A percentile compares a stretch with the other conserved stretches of the same genome.
Evolutionary conservation across 2,888 invertebrate species (phyloP).

Genomic region (Zelleria hepariella): DNA sequence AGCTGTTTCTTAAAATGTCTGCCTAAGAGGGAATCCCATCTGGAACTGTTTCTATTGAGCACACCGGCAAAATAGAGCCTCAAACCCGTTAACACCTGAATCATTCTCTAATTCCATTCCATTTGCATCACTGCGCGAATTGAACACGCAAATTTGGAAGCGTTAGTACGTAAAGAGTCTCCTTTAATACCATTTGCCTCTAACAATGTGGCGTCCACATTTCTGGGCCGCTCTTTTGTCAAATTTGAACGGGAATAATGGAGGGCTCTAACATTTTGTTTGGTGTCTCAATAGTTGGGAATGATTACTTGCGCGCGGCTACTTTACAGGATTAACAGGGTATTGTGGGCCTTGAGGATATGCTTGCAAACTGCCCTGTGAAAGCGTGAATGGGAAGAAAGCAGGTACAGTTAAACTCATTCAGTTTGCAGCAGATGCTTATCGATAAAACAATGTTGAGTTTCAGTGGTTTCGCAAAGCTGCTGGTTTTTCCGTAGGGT

Average conservation of each 20-base stretch:
- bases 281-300: conserved; percentile 44
- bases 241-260: conserved; percentile 31
- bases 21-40: no score
- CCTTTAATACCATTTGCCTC: conserved; percentile 50
- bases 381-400: conserved; percentile 36
- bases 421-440: conserved; percentile 56
- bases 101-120: conserved; percentile 28
- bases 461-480: conserved; percentile 47
- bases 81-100: conserved; percentile 21
- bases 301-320: conserved; percentile 49
- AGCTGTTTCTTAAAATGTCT: neutral
- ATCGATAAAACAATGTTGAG: conserved; percentile 58
- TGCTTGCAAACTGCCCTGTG: conserved; percentile 23
- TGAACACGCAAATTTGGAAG: conserved; percentile 33
- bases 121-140: conserved; percentile 55
- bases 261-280: conserved; percentile 40
- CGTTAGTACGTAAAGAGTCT: conserved; percentile 41
- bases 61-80: neutral
- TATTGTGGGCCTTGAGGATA: conserved; percentile 30
- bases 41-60: no score
- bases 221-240: conserved; percentile 38
- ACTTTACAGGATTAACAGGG: conserved; percentile 63
- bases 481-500: conserved; percentile 19
- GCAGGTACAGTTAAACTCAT: conserved; percentile 64
- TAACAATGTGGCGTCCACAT: conserved; percentile 31